Percentiles rank a stretch among this genome's conserved stretches.
Conservation (phyloP, 2,113 vertebrate genomes). For the Xenopus laevis region DNA sequence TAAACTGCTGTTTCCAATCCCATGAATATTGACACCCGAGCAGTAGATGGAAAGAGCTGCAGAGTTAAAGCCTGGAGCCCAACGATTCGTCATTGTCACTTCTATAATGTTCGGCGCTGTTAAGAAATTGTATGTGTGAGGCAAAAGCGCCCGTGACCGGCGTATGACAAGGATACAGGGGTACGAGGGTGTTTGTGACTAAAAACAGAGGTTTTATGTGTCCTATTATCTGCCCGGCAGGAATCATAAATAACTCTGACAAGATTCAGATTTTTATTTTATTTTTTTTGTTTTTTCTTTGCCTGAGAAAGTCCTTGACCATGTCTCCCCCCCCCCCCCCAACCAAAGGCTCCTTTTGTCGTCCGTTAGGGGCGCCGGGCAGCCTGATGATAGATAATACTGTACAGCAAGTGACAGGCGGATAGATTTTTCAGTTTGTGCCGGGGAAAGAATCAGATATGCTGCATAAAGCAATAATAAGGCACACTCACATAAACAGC, state of each 20-base stretch:
- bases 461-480: constrained; percentile 81
- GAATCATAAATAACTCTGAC: constrained; percentile 99
- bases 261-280: constrained; percentile 73
- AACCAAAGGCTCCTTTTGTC: constrained; percentile 16
- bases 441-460: constrained; percentile 99
- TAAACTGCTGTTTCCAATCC: constrained; percentile 41
- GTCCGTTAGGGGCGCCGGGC: constrained; percentile 78
- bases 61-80: constrained; percentile 81
- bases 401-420: constrained; percentile 92
- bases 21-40: constrained; percentile 76
- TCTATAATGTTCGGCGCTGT: constrained; percentile 89
- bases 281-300: constrained; percentile 63
- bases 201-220: constrained; percentile 92
- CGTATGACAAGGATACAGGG: constrained; percentile 77
- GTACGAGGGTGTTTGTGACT: constrained; percentile 80
- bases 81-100: constrained; percentile 97
- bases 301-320: constrained; percentile 99
- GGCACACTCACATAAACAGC: constrained; percentile 25
- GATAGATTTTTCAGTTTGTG: constrained; percentile 99
- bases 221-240: constrained; percentile 97
- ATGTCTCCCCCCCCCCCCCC: constrained; percentile 56
- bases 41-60: constrained; percentile 72
- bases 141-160: constrained; percentile 81
- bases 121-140: constrained; percentile 98
- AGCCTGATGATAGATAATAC: constrained; percentile 97